phyloP scores from a whole-genome alignment of 2,113 vertebrate species.

The Gnathonemus echidnorhynchus region DNA sequence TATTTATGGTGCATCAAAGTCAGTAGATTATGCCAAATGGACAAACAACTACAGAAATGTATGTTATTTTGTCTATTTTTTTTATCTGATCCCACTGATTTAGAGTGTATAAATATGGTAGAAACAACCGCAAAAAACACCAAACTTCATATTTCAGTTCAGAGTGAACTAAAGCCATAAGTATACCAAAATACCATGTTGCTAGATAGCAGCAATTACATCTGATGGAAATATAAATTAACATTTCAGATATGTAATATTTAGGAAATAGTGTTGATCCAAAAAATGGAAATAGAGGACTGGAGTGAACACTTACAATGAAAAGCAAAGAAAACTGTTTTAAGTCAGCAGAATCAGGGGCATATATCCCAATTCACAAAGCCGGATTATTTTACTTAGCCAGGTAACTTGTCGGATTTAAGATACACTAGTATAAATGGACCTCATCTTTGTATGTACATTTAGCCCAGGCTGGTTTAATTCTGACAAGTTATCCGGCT shows the following conservation, averaged over 20 bases:
- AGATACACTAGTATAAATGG: background rate
- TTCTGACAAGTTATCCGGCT: too few species aligned
- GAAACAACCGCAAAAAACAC: background rate
- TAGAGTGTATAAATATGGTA: background rate
- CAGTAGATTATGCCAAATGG: background rate
- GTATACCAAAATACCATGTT: background rate
- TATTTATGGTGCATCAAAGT: background rate
- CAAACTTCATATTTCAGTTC: background rate
- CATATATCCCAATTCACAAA: background rate
- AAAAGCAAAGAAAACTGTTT: background rate
- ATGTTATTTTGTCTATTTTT: background rate
- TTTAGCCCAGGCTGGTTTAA: too few species aligned
- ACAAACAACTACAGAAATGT: background rate
- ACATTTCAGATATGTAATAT: background rate
- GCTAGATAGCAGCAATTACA: too few species aligned
- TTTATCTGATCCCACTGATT: background rate
- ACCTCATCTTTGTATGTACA: too few species aligned
- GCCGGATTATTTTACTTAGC: background rate
- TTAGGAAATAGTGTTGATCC: background rate
- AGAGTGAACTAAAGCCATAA: background rate
- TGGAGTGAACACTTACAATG: background rate
- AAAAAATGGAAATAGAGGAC: background rate
- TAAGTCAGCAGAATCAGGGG: background rate
- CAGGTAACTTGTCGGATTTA: background rate
- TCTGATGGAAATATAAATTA: background rate